These are phyloP conservation scores for Eurois occulta DNA, from an alignment of 2,888 invertebrate genomes.

Conservation along the genomic window DNA sequence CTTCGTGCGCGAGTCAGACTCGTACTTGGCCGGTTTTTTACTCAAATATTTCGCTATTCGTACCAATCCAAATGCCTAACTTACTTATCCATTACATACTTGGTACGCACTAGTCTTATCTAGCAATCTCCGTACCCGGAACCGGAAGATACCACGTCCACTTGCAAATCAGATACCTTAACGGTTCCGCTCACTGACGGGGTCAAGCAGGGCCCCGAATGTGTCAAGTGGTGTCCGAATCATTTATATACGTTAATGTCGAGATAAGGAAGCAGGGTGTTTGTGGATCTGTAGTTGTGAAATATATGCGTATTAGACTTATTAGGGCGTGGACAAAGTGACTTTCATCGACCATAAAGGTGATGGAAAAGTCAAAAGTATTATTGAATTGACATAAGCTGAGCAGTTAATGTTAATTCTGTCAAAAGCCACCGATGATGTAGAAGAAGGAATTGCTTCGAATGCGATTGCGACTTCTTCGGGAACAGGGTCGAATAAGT, in stretches of 20 bases:
- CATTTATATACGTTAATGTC: constrained; percentile 42
- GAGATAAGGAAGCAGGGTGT: constrained; percentile 7
- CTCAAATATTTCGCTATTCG: not conserved
- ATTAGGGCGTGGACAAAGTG: not conserved
- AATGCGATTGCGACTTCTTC: not conserved
- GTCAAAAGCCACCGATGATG: not conserved
- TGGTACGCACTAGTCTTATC: not conserved
- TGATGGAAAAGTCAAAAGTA: not conserved
- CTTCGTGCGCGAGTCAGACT: too few species aligned
- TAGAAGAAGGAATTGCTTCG: not conserved
- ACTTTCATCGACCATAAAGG: not conserved
- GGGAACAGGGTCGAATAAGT: not conserved
- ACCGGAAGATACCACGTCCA: constrained; percentile 16
- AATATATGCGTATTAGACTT: not conserved
- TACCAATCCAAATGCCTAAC: not conserved
- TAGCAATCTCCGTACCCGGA: not conserved
- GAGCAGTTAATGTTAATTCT: not conserved
- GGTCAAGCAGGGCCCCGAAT: constrained; percentile 26
- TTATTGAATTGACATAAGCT: not conserved
- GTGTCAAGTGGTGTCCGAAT: constrained; percentile 28
- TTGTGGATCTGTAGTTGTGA: not conserved
- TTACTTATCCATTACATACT: not conserved
- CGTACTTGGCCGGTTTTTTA: too few species aligned
- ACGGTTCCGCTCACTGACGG: constrained; percentile 10
- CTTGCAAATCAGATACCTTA: constrained; percentile 48